Percentiles rank a stretch among this genome's conserved stretches.
These are phyloP conservation scores for Burhinus bistriatus DNA, from an alignment of 2,113 vertebrate genomes.

Conservation along the genomic window DNA sequence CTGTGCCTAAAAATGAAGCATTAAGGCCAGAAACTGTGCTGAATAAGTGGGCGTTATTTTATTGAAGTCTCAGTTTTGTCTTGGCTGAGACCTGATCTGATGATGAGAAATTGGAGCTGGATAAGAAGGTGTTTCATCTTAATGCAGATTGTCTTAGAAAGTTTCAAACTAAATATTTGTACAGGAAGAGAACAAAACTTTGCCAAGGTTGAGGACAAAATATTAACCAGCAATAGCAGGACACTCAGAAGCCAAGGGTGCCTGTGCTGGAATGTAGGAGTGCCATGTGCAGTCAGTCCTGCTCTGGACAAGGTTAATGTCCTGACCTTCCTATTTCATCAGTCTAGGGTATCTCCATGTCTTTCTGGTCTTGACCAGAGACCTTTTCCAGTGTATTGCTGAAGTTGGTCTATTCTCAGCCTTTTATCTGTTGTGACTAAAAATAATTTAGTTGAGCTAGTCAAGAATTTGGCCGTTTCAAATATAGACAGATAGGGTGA, in stretches of 20 bases:
- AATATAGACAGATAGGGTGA: not conserved
- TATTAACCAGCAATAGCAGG: not conserved
- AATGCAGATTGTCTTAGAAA: not conserved
- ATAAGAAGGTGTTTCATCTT: not conserved
- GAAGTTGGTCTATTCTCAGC: conserved; percentile 4
- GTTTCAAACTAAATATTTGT: not conserved
- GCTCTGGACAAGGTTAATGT: not conserved
- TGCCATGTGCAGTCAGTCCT: not conserved
- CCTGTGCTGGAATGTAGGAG: not conserved
- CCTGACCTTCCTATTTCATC: conserved; percentile 2
- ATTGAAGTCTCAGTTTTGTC: not conserved
- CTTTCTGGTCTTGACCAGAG: not conserved
- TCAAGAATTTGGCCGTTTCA: conserved; percentile 17
- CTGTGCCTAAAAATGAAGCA: not conserved
- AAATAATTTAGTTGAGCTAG: conserved; percentile 32
- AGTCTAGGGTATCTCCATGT: not conserved
- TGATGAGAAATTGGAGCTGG: not conserved
- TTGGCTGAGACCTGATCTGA: not conserved
- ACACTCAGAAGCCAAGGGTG: not conserved
- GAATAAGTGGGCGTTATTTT: not conserved
- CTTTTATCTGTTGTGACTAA: conserved; percentile 19
- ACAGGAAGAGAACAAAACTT: not conserved
- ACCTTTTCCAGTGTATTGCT: not conserved
- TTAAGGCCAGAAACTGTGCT: not conserved
- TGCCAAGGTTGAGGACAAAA: not conserved